Conservation (phyloP, 2,797 vertebrate genomes). For the Chelon auratus region DNA sequence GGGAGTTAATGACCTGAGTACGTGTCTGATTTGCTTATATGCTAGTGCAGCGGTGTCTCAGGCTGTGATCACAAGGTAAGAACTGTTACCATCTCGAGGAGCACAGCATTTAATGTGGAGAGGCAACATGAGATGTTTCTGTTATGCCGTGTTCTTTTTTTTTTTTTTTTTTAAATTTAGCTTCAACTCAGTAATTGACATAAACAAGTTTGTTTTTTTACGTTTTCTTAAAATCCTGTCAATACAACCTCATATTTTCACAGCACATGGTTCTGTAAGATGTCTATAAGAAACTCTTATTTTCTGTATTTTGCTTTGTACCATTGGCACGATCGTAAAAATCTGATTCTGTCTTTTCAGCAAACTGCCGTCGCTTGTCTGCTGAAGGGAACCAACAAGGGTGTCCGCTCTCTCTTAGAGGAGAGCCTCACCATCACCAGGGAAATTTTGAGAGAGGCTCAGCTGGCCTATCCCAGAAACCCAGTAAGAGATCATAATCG, state of each 20-base stretch:
- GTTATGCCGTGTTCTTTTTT: not conserved
- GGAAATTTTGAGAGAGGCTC: conserved; percentile 82
- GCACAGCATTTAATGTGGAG: too few species aligned
- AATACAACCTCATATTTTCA: not conserved
- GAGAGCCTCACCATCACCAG: conserved; percentile 78
- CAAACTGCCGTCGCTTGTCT: conserved; percentile 67
- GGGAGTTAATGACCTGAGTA: conserved; percentile 32
- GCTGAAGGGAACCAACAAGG: conserved; percentile 83
- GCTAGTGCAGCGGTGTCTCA: conserved; percentile 5
- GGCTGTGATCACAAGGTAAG: too few species aligned
- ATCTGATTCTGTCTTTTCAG: conserved; percentile 39
- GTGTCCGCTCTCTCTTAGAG: conserved; percentile 84
- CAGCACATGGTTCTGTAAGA: too few species aligned
- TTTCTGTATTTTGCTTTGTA: not conserved
- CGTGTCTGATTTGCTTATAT: conserved; percentile 29
- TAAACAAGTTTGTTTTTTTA: not conserved
- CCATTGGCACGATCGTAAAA: not conserved
- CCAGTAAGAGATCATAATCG: conserved; percentile 66
- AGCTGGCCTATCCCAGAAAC: conserved; percentile 76
- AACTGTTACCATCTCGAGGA: not conserved
- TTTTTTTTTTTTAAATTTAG: not conserved
- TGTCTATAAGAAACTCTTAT: not conserved
- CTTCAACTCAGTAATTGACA: not conserved
- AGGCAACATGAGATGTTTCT: too few species aligned
- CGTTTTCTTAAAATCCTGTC: not conserved